Evolutionary conservation across 2,113 vertebrate species (phyloP).

Genomic region (Emydocephalus ijimae): DNA sequence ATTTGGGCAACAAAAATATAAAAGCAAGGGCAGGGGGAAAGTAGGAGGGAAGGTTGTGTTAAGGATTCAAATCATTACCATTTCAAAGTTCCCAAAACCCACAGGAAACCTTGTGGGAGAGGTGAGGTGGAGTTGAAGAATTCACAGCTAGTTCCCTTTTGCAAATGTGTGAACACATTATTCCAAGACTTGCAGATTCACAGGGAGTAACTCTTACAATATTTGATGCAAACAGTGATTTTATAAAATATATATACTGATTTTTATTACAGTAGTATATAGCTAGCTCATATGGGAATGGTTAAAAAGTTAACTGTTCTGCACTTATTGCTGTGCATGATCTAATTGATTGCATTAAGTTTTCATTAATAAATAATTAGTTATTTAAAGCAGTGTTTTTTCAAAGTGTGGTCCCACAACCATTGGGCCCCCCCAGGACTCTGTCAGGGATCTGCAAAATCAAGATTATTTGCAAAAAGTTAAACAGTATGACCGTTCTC

Average conservation of each 20-base stretch:
- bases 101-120: background rate
- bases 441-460: background rate
- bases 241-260: background rate
- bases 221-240: background rate
- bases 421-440: background rate
- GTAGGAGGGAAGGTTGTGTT: too few relatives aligned
- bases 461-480: background rate
- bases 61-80: constrained; percentile 4
- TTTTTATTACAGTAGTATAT: background rate
- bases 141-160: constrained; percentile 18
- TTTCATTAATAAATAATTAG: background rate
- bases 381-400: background rate
- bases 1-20: background rate
- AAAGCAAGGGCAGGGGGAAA: background rate
- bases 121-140: background rate
- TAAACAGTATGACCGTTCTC: background rate
- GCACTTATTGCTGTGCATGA: background rate
- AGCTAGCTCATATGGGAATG: background rate
- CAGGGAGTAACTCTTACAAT: background rate
- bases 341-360: background rate
- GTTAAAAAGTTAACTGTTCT: background rate
- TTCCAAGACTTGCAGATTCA: background rate
- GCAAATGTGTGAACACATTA: background rate
- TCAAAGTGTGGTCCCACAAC: background rate
- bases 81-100: background rate